Evolutionary conservation across 2,888 invertebrate genomes (phyloP), one percentile per base, ranked within the genome.

Genomic region (Tinea trinotella): DNA sequence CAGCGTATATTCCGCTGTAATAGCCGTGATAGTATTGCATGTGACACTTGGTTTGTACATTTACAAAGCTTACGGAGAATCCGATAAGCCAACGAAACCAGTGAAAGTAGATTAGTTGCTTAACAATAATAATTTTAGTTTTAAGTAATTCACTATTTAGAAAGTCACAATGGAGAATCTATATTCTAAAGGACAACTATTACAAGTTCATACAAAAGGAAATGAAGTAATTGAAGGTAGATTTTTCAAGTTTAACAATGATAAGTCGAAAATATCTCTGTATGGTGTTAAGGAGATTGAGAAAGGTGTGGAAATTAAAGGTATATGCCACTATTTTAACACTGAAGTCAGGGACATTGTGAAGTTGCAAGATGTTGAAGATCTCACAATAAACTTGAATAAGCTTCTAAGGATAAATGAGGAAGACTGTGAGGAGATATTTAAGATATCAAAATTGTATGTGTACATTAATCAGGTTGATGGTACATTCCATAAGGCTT

Each of bases 1-100:
- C 63, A 94, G 93, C 72, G 92, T 95, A 24, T 93, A 91, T 71
- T 90, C 95, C 2, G 95, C 95, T 18, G 89, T 92, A 35, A 88
- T 91, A 48, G 92, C 95, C 0, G 90, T 95, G 7, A 64, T 93
- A 4, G 89, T 92, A 4, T 77, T 95, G 54, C 95, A 95, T 68
- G 66, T 93, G 58, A 92, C 93, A 2, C 70, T 95, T 56, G 95
- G 92, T 19, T 76, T 93, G 48, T 95, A 93, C 67, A 93, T 95
- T 64, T 92, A 91, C 68, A 89, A 88, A 64, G 94, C 94, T 0
- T 95, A 94, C 71, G 90, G 89, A 60, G 90, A 88, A 60, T 58
- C 76, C 10, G 88, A 71, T 9, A 84, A 70, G 65, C 46, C 65
- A 50, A 67, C 64, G 12, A 84, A 86, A 61, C 80, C 83, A 1